Percentiles rank a stretch among this genome's conserved stretches.
Conservation (phyloP, 2,888 invertebrate genomes). For the Chloromyia formosa region DNA sequence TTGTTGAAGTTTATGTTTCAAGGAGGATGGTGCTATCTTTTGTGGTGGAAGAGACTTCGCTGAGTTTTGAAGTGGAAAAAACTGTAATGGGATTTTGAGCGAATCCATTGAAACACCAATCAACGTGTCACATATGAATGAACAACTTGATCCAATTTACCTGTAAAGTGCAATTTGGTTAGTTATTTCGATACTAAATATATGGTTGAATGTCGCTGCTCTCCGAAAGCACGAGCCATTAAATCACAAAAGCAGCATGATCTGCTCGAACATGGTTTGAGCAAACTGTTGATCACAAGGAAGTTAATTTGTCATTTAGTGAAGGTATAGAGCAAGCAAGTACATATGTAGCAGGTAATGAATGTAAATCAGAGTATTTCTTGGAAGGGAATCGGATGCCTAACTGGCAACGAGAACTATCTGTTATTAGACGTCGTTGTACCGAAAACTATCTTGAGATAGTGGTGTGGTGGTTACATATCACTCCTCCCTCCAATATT, state of each 20-base stretch:
- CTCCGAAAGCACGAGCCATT: neutral
- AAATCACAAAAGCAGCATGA: neutral
- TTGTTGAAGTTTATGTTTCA: conserved; percentile 10
- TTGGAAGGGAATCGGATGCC: conserved; percentile 27
- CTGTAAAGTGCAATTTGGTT: conserved; percentile 1
- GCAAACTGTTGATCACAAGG: conserved; percentile 27
- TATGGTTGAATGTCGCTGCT: neutral
- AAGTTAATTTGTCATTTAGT: conserved; percentile 48
- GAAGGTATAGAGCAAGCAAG: conserved; percentile 47
- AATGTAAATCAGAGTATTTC: conserved; percentile 48
- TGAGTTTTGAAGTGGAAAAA: neutral
- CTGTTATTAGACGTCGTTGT: neutral
- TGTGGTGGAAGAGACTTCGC: neutral
- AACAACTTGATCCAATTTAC: neutral
- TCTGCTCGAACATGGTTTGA: neutral
- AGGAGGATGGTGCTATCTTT: neutral
- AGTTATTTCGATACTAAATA: neutral
- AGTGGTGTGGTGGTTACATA: neutral
- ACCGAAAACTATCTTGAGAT: neutral
- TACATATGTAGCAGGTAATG: conserved; percentile 49
- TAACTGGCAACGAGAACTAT: conserved; percentile 24
- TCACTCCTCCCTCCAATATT: conserved; percentile 29
- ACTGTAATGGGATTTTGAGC: conserved; percentile 36
- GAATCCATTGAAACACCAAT: conserved; percentile 9
- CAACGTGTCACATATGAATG: conserved; percentile 20